phyloP scores from a whole-genome alignment of 2,888 invertebrate genomes.

The Amblyjoppa proteus region DNA sequence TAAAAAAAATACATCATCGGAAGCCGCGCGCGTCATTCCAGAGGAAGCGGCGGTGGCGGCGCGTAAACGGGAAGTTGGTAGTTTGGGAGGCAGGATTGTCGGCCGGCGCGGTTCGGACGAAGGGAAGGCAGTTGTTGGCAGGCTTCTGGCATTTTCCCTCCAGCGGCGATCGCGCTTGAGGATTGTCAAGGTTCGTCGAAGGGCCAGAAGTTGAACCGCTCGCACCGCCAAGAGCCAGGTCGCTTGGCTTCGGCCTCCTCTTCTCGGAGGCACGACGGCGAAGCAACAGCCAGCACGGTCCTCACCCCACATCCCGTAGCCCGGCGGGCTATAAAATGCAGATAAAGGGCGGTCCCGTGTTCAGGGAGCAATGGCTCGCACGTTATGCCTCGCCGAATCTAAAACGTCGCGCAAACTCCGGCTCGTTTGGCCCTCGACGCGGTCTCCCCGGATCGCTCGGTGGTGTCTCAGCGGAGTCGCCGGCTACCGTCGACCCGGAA shows the following conservation, averaged over 20 bases:
- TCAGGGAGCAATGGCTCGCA: slow-evolving; percentile 73
- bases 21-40: slow-evolving; percentile 10
- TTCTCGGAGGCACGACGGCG: slow-evolving; percentile 35
- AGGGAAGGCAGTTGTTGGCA: not conserved
- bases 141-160: not conserved
- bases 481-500: slow-evolving; percentile 1
- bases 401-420: slow-evolving; percentile 50
- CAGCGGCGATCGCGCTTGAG: too few species aligned
- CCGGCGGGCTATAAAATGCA: slow-evolving; percentile 76
- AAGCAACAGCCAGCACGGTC: slow-evolving; percentile 26
- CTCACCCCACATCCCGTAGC: slow-evolving; percentile 59
- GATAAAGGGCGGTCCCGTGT: slow-evolving; percentile 75
- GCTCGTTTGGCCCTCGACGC: slow-evolving; percentile 8
- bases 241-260: slow-evolving; percentile 38
- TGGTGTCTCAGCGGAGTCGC: slow-evolving; percentile 20
- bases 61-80: slow-evolving; percentile 31
- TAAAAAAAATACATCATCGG: slow-evolving; percentile 79
- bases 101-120: not conserved
- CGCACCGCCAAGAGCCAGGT: not conserved
- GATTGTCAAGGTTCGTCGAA: not conserved
- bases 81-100: not conserved
- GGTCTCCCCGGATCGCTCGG: not conserved
- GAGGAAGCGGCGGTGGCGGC: slow-evolving; percentile 18
- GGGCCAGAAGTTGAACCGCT: not conserved
- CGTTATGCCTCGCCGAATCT: slow-evolving; percentile 68